Percentiles rank a stretch among this genome's conserved stretches.
These are phyloP conservation scores for Apamea crenata DNA, from an alignment of 2,888 invertebrate genomes.

Conservation along the genomic window DNA sequence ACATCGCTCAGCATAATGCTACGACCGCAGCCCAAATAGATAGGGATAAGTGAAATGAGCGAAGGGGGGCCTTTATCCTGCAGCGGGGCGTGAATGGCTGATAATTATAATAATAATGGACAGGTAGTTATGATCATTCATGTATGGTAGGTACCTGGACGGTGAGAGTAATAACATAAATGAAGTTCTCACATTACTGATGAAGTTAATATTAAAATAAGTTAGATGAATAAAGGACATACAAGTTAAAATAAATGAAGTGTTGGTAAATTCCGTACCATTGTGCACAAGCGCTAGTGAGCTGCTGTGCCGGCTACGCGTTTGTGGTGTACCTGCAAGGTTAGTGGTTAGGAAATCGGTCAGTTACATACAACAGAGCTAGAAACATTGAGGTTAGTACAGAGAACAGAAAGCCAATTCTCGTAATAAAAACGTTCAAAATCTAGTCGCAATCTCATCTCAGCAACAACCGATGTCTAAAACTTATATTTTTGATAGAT, in stretches of 20 bases:
- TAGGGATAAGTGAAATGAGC: no score
- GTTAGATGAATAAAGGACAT: not conserved
- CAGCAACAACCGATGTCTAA: not conserved
- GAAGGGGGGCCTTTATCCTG: no score
- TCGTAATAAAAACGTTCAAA: not conserved
- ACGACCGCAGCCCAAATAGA: no score
- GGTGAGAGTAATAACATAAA: not conserved
- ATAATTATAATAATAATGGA: no score
- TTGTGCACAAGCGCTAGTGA: conserved; percentile 26
- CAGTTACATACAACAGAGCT: not conserved
- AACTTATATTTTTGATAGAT: not conserved
- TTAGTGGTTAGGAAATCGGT: conserved; percentile 28
- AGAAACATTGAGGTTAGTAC: conserved; percentile 1
- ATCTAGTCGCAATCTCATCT: not conserved
- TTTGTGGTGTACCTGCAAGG: conserved; percentile 84
- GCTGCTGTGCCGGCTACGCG: conserved; percentile 71
- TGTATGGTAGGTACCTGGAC: no score
- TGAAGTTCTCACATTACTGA: not conserved
- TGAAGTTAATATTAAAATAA: not conserved
- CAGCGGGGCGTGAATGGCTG: no score
- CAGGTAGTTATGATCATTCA: not conserved
- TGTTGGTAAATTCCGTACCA: conserved; percentile 47
- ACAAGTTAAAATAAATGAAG: not conserved
- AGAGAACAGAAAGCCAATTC: no score
- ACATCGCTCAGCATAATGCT: no score